A percentile compares a stretch with the other conserved stretches of the same genome.
phyloP scores from a whole-genome alignment of 2,888 invertebrate genomes.

The Apeira syringaria region DNA sequence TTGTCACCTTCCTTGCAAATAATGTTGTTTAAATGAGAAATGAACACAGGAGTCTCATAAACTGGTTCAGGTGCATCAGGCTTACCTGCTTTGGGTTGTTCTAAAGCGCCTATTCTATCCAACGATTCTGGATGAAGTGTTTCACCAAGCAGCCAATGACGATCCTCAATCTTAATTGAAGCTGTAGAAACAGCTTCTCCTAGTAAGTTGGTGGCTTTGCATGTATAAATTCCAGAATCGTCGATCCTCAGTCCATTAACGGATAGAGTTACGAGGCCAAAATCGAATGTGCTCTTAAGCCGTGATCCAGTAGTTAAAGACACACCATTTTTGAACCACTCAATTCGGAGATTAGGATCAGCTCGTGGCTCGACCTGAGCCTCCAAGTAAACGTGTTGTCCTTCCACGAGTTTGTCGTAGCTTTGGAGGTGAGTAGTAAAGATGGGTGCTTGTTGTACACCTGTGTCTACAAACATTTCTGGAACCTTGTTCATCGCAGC shows the following conservation, averaged over 20 bases:
- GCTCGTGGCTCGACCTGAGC: slow-evolving; percentile 96
- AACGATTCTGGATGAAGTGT: slow-evolving; percentile 95
- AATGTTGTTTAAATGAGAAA: slow-evolving; percentile 95
- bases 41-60: slow-evolving; percentile 94
- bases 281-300: slow-evolving; percentile 97
- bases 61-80: slow-evolving; percentile 89
- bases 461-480: slow-evolving; percentile 93
- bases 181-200: slow-evolving; percentile 98
- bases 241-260: slow-evolving; percentile 94
- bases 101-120: slow-evolving; percentile 92
- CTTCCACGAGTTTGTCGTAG: slow-evolving; percentile 92
- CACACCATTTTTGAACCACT: slow-evolving; percentile 97
- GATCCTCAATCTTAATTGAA: slow-evolving; percentile 94
- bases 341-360: slow-evolving; percentile 93
- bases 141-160: slow-evolving; percentile 94
- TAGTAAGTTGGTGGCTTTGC: slow-evolving; percentile 95
- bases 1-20: slow-evolving; percentile 94
- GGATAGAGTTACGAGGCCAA: slow-evolving; percentile 96
- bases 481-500: slow-evolving; percentile 96
- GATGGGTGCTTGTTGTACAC: slow-evolving; percentile 96
- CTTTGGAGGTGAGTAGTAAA: slow-evolving; percentile 96
- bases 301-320: slow-evolving; percentile 94
- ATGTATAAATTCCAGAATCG: slow-evolving; percentile 97
- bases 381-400: slow-evolving; percentile 93
- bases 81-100: slow-evolving; percentile 88